phyloP scores from a whole-genome alignment of 2,113 vertebrate species.

The Callipepla californica region DNA sequence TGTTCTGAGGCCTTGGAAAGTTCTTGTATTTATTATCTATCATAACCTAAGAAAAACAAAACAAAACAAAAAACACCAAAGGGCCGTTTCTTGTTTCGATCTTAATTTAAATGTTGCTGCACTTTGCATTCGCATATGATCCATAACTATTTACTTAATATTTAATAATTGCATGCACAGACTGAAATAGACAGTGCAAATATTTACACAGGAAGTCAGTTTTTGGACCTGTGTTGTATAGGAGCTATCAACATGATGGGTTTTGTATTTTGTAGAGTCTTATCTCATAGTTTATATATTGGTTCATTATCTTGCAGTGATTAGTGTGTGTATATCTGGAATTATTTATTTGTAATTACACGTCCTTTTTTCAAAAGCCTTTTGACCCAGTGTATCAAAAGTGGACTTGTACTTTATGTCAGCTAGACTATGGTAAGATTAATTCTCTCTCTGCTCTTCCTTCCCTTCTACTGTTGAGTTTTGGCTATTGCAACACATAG shows the following conservation, averaged over 20 bases:
- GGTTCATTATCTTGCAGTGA: not conserved
- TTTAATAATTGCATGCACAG: slow-evolving; percentile 58
- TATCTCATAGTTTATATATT: slow-evolving; percentile 14
- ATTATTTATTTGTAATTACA: not conserved
- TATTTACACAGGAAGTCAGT: slow-evolving; percentile 63
- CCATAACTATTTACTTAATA: slow-evolving; percentile 72
- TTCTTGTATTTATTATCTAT: slow-evolving; percentile 44
- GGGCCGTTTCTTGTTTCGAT: slow-evolving; percentile 36
- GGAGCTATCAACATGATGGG: slow-evolving; percentile 41
- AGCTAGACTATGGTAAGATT: not conserved
- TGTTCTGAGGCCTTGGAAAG: slow-evolving; percentile 34
- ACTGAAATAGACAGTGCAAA: slow-evolving; percentile 64
- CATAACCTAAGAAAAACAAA: slow-evolving; percentile 5
- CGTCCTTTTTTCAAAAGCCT: not conserved
- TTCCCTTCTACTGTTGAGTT: not conserved
- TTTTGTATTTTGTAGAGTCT: slow-evolving; percentile 38
- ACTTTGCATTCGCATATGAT: slow-evolving; percentile 65
- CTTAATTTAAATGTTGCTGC: slow-evolving; percentile 70
- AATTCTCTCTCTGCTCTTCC: not conserved
- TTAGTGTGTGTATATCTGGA: not conserved
- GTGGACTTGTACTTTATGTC: not conserved
- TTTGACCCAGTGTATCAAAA: not conserved
- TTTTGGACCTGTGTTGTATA: slow-evolving; percentile 62
- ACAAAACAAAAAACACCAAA: slow-evolving; percentile 6
- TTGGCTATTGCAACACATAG: not conserved